phyloP scores from a whole-genome alignment of 2,797 vertebrate species.

The Oreochromis mossambicus region DNA sequence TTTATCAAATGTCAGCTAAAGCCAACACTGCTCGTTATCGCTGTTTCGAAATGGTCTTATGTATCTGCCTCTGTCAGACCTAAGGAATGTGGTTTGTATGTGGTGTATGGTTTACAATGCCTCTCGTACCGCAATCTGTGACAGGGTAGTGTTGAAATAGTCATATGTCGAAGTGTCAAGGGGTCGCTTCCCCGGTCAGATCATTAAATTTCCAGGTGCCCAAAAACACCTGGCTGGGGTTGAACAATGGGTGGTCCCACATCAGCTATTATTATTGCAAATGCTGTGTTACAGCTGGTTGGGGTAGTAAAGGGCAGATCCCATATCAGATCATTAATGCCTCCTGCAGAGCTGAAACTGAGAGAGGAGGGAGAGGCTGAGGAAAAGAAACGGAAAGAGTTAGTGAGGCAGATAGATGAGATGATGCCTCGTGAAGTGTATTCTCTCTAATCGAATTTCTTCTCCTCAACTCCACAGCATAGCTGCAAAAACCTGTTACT shows the following conservation, averaged over 20 bases:
- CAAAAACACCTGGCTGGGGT: constrained; percentile 53
- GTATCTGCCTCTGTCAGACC: not conserved
- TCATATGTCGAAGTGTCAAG: constrained; percentile 30
- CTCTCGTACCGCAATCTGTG: not conserved
- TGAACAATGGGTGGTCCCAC: constrained; percentile 52
- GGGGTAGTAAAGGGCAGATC: constrained; percentile 63
- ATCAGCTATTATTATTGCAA: constrained; percentile 60
- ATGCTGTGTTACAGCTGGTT: constrained; percentile 62
- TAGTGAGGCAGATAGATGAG: not conserved
- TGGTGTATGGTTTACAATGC: not conserved
- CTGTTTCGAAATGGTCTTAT: not conserved
- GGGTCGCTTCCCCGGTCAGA: constrained; percentile 55
- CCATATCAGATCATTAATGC: constrained; percentile 64
- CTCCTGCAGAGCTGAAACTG: constrained; percentile 21
- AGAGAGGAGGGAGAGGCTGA: not conserved
- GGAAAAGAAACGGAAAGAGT: not conserved
- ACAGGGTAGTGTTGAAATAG: constrained; percentile 3
- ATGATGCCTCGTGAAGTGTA: not conserved
- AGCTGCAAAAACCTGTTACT: not conserved
- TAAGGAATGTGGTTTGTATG: not conserved
- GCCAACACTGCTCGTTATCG: not conserved
- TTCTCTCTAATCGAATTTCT: not conserved
- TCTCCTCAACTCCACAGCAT: not conserved
- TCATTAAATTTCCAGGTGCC: constrained; percentile 66
- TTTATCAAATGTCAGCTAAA: not conserved